Conservation (phyloP, 2,888 invertebrate species). For the Tuta absoluta region DNA sequence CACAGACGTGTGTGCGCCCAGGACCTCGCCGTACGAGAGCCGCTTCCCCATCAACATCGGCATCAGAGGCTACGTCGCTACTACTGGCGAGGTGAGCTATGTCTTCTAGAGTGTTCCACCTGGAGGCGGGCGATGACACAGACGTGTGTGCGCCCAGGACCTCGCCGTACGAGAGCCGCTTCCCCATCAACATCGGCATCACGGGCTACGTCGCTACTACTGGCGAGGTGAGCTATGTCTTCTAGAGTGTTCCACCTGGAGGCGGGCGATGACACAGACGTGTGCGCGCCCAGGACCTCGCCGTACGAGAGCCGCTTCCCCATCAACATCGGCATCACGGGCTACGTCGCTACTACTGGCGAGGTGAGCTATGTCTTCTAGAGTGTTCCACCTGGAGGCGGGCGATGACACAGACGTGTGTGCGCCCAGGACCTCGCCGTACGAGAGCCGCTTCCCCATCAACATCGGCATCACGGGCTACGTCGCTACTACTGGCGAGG, state of each 20-base stretch:
- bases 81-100: conserved; percentile 92
- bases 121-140: conserved; percentile 93
- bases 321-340: conserved; percentile 96
- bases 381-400: conserved; percentile 62
- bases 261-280: conserved; percentile 84
- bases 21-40: conserved; percentile 94
- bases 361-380: conserved; percentile 84
- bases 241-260: neutral
- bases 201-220: conserved; percentile 97
- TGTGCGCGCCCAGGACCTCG: no score
- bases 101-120: conserved; percentile 96
- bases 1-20: conserved; percentile 88
- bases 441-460: conserved; percentile 91
- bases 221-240: conserved; percentile 87
- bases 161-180: conserved; percentile 94
- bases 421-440: no score
- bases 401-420: conserved; percentile 79
- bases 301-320: conserved; percentile 88
- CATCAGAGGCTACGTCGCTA: conserved; percentile 96
- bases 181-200: conserved; percentile 97
- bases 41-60: conserved; percentile 97
- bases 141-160: conserved; percentile 91
- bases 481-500: conserved; percentile 97
- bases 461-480: conserved; percentile 97
- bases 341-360: conserved; percentile 96